Evolutionary conservation across 1,140 invertebrate species (phyloP), one percentile per base, ranked within the genome.

Genomic region (Neelides sp.): DNA sequence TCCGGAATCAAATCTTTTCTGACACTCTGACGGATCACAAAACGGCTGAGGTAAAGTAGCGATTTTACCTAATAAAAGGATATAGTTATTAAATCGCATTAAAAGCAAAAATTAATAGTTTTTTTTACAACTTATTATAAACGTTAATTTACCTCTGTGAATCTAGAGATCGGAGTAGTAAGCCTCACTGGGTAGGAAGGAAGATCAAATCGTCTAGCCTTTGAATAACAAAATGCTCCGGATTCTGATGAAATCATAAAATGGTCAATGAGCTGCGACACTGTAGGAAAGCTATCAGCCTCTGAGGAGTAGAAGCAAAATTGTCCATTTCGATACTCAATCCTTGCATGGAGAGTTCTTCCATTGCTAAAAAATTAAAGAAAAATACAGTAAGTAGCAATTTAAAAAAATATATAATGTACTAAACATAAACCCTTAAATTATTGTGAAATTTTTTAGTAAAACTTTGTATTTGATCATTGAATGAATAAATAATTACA

Each of bases 111-210:
- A n/a, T 3, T 46, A 15, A 22, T 17, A 24, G 2, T 5, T 26
- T 27, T 47, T 27, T 15, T 4, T 44, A 32, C 4, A 23, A 34
- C n/a, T 46, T 28, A 15, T 50, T 26, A 28, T 30, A 15, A 7
- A 24, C 44, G 19, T 27, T 46, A 20, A 23, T 8, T 19, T 55
- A 59, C 57, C 53, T 59, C 74, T 19, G 74, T 77, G 61, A 83
- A 85, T 48, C 83, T 70, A 41, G 82, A 85, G 10, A 86, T 71
- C 17, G 83, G 83, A 64, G 80, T 81, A 28, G 78, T 80, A n/a
- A 86, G 66, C 46, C 79, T 72, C 27, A 83, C 80, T 17, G 79
- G 78, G 65, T 79, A 80, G 44, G 78, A 76, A 20, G 78, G 78
- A 53, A 76, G 73, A 58, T 76, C 74, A 13, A 78, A 77, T 48